A percentile compares a stretch with the other conserved stretches of the same genome.
Conservation (phyloP, 1,140 invertebrate species). For the Mylabris phalerata region DNA sequence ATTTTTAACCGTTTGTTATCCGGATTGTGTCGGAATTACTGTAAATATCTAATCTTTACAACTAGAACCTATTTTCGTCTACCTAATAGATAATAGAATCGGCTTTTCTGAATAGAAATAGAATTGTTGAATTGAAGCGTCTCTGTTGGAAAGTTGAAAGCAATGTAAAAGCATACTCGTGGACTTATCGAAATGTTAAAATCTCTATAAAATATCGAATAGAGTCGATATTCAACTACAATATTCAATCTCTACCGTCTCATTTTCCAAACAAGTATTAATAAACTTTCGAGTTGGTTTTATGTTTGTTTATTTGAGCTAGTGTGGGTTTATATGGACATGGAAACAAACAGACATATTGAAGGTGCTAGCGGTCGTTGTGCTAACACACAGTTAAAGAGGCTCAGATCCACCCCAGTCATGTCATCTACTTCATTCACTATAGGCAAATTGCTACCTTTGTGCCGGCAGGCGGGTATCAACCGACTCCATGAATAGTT, state of each 20-base stretch:
- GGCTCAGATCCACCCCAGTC: slow-evolving; percentile 9
- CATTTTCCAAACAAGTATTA: neutral
- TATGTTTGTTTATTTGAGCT: neutral
- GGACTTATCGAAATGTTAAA: neutral
- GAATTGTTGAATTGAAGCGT: neutral
- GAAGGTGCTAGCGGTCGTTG: slow-evolving; percentile 10
- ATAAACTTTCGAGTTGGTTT: slow-evolving; percentile 13
- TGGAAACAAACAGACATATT: neutral
- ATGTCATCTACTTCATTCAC: slow-evolving; percentile 9
- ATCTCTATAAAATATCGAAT: no score
- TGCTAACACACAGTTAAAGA: slow-evolving; percentile 8
- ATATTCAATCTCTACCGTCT: no score
- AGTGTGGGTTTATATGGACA: no score
- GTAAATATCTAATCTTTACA: no score
- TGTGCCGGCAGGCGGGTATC: slow-evolving; percentile 9
- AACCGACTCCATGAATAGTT: slow-evolving; percentile 10
- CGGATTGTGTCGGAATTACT: no score
- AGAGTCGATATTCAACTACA: no score
- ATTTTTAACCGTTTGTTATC: no score
- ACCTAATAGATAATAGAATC: no score
- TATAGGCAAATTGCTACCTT: slow-evolving; percentile 16
- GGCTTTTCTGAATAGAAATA: no score
- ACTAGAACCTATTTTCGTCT: no score
- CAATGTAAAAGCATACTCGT: slow-evolving; percentile 7
- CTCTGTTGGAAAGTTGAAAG: neutral